phyloP scores from a whole-genome alignment of 1,140 invertebrate species.

The Musca vetustissima region DNA sequence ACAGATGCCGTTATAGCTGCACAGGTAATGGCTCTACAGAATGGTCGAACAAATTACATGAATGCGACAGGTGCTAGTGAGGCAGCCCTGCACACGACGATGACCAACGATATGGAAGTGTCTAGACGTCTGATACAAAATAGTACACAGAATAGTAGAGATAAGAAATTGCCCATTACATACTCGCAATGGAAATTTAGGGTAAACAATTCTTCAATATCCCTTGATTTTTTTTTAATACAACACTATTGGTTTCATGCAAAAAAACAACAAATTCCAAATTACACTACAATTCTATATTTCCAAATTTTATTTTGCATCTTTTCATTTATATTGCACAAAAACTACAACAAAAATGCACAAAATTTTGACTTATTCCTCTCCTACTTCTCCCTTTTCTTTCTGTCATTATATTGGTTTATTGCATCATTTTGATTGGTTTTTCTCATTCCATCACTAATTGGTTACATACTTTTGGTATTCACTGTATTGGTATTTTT shows the following conservation, averaged over 20 bases:
- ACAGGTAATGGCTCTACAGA: constrained; percentile 44
- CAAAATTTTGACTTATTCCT: neutral
- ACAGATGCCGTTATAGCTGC: constrained; percentile 46
- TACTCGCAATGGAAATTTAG: constrained; percentile 57
- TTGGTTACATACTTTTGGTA: too few species aligned
- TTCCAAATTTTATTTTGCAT: neutral
- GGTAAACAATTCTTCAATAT: constrained; percentile 37
- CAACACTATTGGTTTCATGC: neutral
- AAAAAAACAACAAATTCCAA: neutral
- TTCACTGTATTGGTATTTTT: too few species aligned
- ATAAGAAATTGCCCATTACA: constrained; percentile 57
- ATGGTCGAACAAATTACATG: constrained; percentile 35
- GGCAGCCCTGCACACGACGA: constrained; percentile 18
- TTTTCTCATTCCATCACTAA: too few species aligned
- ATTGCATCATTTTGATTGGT: too few species aligned
- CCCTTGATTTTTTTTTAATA: too few species aligned
- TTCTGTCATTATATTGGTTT: neutral
- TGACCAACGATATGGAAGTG: constrained; percentile 49
- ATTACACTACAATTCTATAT: neutral
- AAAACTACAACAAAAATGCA: neutral
- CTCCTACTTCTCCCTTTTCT: too few species aligned
- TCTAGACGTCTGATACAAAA: constrained; percentile 54
- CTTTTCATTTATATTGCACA: neutral
- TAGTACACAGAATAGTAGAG: constrained; percentile 53
- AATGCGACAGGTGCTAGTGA: constrained; percentile 25